Evolutionary conservation across 2,888 invertebrate species (phyloP).

Genomic region (Monochamus alternatus): DNA sequence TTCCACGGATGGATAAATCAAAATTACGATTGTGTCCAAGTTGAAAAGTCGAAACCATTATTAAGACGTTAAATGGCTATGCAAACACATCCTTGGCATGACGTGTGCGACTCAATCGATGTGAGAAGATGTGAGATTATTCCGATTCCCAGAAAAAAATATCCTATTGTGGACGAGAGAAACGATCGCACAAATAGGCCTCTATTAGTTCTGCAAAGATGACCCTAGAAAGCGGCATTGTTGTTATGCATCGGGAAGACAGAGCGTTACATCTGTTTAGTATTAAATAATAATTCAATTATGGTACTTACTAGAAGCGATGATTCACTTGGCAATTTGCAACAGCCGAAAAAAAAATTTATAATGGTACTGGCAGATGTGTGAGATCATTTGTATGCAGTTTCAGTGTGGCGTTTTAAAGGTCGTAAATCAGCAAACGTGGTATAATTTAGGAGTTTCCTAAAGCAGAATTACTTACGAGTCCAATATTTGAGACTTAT

Average conservation of each 20-base stretch:
- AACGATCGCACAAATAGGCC: neutral
- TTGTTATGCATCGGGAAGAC: neutral
- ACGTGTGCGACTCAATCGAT: constrained; percentile 1
- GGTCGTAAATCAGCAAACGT: neutral
- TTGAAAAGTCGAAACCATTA: constrained; percentile 1
- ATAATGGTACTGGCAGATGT: neutral
- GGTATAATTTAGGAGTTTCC: neutral
- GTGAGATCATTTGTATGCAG: neutral
- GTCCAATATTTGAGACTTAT: neutral
- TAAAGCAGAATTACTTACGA: neutral
- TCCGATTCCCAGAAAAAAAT: neutral
- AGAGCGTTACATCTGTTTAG: constrained; percentile 8
- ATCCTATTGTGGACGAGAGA: neutral
- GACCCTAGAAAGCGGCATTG: neutral
- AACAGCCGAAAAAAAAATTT: neutral
- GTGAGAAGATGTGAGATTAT: neutral
- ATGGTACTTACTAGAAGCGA: neutral
- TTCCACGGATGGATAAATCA: neutral
- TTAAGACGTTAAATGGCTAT: neutral
- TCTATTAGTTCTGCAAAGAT: constrained; percentile 3
- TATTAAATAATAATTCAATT: constrained; percentile 1
- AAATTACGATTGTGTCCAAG: constrained; percentile 7
- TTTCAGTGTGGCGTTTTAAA: neutral
- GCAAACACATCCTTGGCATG: neutral
- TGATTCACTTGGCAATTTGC: neutral